phyloP scores from a whole-genome alignment of 1,140 invertebrate genomes.

The Nymphalis io region DNA sequence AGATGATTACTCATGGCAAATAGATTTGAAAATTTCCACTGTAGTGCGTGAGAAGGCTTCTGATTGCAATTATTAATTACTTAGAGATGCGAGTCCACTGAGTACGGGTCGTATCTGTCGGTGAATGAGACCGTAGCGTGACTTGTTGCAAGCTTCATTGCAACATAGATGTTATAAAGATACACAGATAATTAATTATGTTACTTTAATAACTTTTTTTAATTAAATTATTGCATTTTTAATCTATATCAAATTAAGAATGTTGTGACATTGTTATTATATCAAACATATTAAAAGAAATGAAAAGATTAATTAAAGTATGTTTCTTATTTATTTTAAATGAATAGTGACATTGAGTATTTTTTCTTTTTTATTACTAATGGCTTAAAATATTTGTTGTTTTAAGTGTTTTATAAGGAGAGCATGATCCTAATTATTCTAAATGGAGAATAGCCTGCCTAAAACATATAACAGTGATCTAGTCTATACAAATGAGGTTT shows the following conservation, averaged over 20 bases:
- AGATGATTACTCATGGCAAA: too few species aligned
- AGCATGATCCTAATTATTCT: too few species aligned
- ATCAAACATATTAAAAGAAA: background rate
- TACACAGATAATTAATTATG: background rate
- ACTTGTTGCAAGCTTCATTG: slow-evolving; percentile 20
- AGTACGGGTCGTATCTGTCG: slow-evolving; percentile 44
- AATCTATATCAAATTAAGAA: background rate
- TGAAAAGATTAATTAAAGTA: too few species aligned
- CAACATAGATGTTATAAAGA: slow-evolving; percentile 9
- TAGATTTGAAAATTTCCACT: background rate
- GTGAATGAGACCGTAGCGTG: slow-evolving; percentile 47
- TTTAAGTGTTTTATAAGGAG: too few species aligned
- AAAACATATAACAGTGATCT: too few species aligned
- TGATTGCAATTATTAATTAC: slow-evolving; percentile 44
- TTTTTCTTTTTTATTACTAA: too few species aligned
- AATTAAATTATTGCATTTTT: background rate
- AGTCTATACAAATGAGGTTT: too few species aligned
- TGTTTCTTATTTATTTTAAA: too few species aligned
- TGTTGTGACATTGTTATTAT: background rate
- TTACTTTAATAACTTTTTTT: slow-evolving; percentile 1
- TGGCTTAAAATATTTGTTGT: too few species aligned
- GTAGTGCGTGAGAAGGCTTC: slow-evolving; percentile 26
- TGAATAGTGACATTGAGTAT: too few species aligned
- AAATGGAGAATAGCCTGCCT: too few species aligned
- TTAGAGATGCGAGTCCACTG: slow-evolving; percentile 30